Evolutionary conservation across 2,888 invertebrate genomes (phyloP).

Genomic region (Hirtodrosophila duncani): DNA sequence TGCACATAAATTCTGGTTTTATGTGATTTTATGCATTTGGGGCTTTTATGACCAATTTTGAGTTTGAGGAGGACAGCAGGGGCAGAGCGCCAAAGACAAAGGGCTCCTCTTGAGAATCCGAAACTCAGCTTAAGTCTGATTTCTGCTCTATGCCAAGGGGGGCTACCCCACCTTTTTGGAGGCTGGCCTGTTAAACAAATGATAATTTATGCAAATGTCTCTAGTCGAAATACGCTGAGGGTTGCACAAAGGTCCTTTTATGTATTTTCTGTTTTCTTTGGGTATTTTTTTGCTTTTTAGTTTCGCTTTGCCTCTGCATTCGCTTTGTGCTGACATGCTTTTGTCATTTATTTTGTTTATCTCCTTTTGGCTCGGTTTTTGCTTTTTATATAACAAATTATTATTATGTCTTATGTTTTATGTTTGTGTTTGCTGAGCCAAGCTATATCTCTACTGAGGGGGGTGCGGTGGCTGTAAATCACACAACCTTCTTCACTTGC

Average conservation of each 20-base stretch:
- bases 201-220: conserved; percentile 76
- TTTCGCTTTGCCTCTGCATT: conserved; percentile 3
- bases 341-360: conserved; percentile 76
- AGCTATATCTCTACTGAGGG: conserved; percentile 37
- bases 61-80: conserved; percentile 17
- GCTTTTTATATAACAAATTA: conserved; percentile 72
- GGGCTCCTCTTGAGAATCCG: no score
- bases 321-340: conserved; percentile 61
- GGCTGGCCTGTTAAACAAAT: conserved; percentile 60
- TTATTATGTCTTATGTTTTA: conserved; percentile 63
- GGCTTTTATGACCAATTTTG: conserved; percentile 65
- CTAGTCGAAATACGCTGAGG: conserved; percentile 58
- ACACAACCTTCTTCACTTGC: conserved; percentile 30
- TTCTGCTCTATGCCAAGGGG: conserved; percentile 42
- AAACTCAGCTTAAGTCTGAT: no score
- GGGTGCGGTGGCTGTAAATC: conserved; percentile 43
- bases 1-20: conserved; percentile 66
- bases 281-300: conserved; percentile 17
- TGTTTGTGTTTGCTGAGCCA: conserved; percentile 52
- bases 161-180: conserved; percentile 12
- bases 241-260: conserved; percentile 43
- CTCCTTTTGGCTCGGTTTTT: conserved; percentile 51
- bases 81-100: not conserved
- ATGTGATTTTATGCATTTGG: conserved; percentile 69
- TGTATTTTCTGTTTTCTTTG: conserved; percentile 41